phyloP scores from a whole-genome alignment of 2,797 vertebrate genomes.

The Novumbra hubbsi region DNA sequence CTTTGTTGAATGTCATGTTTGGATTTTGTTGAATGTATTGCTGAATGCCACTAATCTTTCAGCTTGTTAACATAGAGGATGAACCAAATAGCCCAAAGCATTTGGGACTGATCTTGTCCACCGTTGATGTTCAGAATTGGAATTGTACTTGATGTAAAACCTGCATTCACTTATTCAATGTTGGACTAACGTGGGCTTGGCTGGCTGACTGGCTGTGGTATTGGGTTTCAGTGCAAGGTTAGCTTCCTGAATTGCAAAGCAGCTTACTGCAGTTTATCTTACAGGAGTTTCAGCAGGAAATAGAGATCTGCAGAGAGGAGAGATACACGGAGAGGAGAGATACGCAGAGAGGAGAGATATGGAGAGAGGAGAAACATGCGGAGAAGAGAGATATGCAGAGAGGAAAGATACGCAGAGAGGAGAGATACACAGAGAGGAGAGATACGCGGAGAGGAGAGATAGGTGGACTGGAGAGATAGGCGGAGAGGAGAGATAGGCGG shows the following conservation, averaged over 20 bases:
- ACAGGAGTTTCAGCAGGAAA: slow-evolving; percentile 41
- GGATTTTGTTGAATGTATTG: not conserved
- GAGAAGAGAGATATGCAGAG: not conserved
- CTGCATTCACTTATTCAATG: slow-evolving; percentile 24
- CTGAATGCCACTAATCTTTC: slow-evolving; percentile 7
- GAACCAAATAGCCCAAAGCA: slow-evolving; percentile 4
- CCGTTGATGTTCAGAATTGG: not conserved
- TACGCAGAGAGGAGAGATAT: not conserved
- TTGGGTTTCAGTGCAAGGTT: slow-evolving; percentile 74
- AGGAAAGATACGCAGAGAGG: no score
- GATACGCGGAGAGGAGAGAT: no score
- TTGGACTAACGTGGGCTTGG: slow-evolving; percentile 27
- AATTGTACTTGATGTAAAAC: slow-evolving; percentile 3
- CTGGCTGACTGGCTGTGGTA: slow-evolving; percentile 42
- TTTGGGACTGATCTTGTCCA: slow-evolving; percentile 13
- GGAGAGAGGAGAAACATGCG: not conserved
- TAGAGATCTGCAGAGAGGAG: slow-evolving; percentile 3
- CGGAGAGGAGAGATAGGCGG: no score
- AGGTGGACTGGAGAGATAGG: no score
- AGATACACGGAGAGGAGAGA: not conserved
- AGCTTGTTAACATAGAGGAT: slow-evolving; percentile 1
- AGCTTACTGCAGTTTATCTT: slow-evolving; percentile 61
- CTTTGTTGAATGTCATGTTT: not conserved
- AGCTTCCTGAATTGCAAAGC: slow-evolving; percentile 67
- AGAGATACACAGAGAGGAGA: slow-evolving; percentile 4